Evolutionary conservation across 1,140 invertebrate species (phyloP).

Genomic region (Mactra quadrangularis): DNA sequence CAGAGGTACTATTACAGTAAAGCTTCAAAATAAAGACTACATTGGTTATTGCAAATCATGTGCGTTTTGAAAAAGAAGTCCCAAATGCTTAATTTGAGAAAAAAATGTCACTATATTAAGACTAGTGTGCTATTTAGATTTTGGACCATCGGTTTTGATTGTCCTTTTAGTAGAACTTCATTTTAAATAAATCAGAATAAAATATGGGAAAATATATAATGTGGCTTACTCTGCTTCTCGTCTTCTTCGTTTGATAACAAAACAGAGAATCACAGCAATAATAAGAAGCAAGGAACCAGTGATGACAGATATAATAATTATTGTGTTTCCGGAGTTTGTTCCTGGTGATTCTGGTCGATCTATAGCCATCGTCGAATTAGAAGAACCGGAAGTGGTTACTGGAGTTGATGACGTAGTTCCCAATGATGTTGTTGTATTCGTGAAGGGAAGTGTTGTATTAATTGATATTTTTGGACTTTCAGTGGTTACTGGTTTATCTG

Average conservation of each 20-base stretch:
- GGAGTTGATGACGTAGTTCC: conserved; percentile 11
- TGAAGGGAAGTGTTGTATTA: conserved; percentile 27
- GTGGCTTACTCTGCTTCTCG: conserved; percentile 1
- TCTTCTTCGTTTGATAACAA: background rate
- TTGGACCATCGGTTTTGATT: too few species aligned
- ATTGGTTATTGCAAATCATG: too few species aligned
- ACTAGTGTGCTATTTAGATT: too few species aligned
- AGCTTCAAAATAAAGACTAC: too few species aligned
- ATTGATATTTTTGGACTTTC: conserved; percentile 25
- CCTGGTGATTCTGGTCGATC: background rate
- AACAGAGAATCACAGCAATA: background rate
- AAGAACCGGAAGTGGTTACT: background rate
- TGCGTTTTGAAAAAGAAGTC: too few species aligned
- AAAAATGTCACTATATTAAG: too few species aligned
- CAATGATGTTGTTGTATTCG: conserved; percentile 10
- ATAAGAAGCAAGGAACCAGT: background rate
- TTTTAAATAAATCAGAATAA: too few species aligned
- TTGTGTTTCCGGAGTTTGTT: background rate
- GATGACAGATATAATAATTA: background rate
- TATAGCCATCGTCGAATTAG: conserved; percentile 16
- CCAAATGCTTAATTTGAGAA: too few species aligned
- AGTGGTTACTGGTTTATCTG: background rate
- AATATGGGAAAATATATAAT: too few species aligned
- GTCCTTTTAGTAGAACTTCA: too few species aligned
- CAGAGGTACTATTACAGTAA: too few species aligned